Base-by-base conservation (phyloP, 2,113 vertebrate genomes). In the Loxodonta africana region DNA sequence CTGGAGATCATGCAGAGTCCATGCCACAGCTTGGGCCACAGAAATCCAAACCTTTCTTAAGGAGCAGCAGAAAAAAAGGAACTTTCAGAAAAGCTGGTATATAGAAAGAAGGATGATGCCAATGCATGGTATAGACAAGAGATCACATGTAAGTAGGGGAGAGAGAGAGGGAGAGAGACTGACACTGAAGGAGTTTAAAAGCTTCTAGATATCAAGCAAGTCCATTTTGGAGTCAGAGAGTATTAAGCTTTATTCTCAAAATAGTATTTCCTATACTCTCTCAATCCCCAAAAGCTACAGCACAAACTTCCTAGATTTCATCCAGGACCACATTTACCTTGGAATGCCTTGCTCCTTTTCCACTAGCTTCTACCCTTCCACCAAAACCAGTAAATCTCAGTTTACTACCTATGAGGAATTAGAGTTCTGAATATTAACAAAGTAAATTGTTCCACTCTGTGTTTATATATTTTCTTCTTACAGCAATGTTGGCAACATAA, bases 391-490 rank as follows among this genome's bases (percentile, higher is more conserved):
- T 21, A 69, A 67, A 33, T 63, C 33, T 95, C 26, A 63, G 21
- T 63, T 74, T 74, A 44, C 53, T 76, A 41, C 1, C 21, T 15
- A 60, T 2, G 80, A 90, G 2, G 23, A 82, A 21, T 17, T 57
- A 46, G 48, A 71, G 21, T 62, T 81, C 23, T 62, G n/a, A 83
- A 83, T 88, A 80, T 18, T 63, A 84, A 57, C 9, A 84, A 57
- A 37, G 30, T 6, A 57, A 53, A 18, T 80, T 44, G 8, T 30
- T 51, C 21, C 80, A n/a, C 26, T 88, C 53, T 23, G 57, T 41
- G 30, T 88, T 20, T 41, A 37, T 53, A 18, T 83, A 17, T 88
- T 93, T 93, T 78, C n/a, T 97, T 76, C 46, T 76, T 88, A 28
- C 2, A 57, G 26, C 41, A 67, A 51, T 1, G 4, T 1, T 48